These are phyloP conservation scores for Clivina fossor DNA, from an alignment of 2,888 invertebrate genomes.

Conservation along the genomic window DNA sequence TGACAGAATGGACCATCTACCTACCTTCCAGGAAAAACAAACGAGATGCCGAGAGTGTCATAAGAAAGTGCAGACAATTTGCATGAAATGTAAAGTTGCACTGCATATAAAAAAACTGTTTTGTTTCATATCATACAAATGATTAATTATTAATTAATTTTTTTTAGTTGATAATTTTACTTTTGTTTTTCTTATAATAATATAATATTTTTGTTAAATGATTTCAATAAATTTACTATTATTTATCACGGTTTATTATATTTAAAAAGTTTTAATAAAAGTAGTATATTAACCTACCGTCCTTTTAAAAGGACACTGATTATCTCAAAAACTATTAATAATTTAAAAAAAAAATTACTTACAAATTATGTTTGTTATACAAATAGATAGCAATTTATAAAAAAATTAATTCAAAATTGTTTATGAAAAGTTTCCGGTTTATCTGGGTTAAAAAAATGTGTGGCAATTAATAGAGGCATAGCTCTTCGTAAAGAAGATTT, in stretches of 20 bases:
- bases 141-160: conserved; percentile 7
- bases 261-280: neutral
- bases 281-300: neutral
- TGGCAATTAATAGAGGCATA: conserved; percentile 1
- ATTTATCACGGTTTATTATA: neutral
- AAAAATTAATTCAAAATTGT: neutral
- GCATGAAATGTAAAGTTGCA: conserved; percentile 18
- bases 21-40: conserved; percentile 3
- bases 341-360: neutral
- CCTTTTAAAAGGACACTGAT: conserved; percentile 4
- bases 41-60: conserved; percentile 11
- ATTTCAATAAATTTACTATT: neutral
- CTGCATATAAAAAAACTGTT: conserved; percentile 22
- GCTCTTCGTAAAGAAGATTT: neutral
- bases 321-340: neutral
- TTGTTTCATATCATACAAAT: conserved; percentile 6
- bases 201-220: neutral
- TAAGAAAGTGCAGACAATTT: conserved; percentile 10
- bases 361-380: neutral
- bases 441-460: conserved; percentile 6
- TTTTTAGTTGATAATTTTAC: neutral
- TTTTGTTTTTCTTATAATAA: neutral
- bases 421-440: neutral
- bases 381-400: neutral
- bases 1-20: conserved; percentile 18